Base-by-base conservation (phyloP, 2,888 invertebrate genomes). In the Lasioglossum leucozonium region DNA sequence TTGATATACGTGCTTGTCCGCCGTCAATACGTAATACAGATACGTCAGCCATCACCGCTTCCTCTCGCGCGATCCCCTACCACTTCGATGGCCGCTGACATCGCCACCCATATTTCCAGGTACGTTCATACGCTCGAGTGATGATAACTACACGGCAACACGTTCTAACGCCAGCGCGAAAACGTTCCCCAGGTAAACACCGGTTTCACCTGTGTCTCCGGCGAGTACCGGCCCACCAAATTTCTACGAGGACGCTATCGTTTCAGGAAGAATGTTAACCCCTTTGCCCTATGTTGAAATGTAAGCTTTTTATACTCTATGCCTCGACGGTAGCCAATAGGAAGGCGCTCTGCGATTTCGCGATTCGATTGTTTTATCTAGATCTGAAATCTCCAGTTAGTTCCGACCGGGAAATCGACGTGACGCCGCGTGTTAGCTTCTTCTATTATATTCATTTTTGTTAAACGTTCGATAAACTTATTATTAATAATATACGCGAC, bases 1-100 rank as follows among this genome's bases (percentile, higher is more conserved):
- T 93, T 91, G 92, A 93, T 93, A 92, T 93, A 93, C 93, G 93
- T 93, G 92, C 93, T 91, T 91, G 92, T 91, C 92, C 88, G 90
- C 88, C 91, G 85, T 89, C 88, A 91, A 86, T 87, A 87, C 80
- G 92, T 86, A 91, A 91, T 91, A 91, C 88, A 91, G 91, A 91
- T 90, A 92, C 87, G 91, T 90, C 91, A 89, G 81, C 87, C 91
- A 89, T 91, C 91, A 88, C 77, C 84, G 81, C 79, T 76, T 77
- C 88, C 69, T 72, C 81, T 75, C 42, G 72, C 74, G 34, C 47
- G 76, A 69, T 51, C 77, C 75, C 74, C 72, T 34, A 13, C 47
- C 44, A 30, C 37, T 18, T 73, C 26, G 6, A 18, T 34, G 16
- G 22, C 47, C 37, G 55, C 47, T 69, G 22, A 44, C 69, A 77